Conservation (phyloP, 2,888 invertebrate genomes). For the Agrotis exclamationis region DNA sequence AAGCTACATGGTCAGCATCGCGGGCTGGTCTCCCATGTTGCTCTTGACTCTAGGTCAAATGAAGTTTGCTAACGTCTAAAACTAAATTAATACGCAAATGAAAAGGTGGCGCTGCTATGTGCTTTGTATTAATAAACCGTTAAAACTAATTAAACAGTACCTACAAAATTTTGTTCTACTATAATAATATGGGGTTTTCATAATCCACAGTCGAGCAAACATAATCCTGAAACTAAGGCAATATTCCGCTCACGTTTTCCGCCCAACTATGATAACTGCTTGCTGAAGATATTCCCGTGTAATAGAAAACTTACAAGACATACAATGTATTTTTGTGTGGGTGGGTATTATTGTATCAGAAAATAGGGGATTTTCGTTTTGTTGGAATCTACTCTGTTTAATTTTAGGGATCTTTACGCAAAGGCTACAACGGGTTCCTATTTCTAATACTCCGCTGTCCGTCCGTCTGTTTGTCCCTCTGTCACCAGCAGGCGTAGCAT, state of each 20-base stretch:
- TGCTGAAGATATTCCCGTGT: conserved; percentile 55
- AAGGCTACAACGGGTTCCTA: too few relatives aligned
- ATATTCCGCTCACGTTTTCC: conserved; percentile 61
- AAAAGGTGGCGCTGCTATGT: conserved; percentile 4
- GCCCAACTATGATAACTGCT: conserved; percentile 58
- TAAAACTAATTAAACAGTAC: conserved; percentile 52
- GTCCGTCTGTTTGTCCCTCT: too few relatives aligned
- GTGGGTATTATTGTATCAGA: conserved; percentile 38
- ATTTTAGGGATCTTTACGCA: neutral
- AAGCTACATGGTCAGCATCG: too few relatives aligned
- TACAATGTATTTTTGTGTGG: conserved; percentile 41
- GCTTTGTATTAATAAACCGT: conserved; percentile 34
- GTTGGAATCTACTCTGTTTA: neutral
- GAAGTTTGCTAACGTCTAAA: neutral
- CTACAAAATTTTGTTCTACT: conserved; percentile 38
- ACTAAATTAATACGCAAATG: conserved; percentile 25
- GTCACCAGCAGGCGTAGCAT: too few relatives aligned
- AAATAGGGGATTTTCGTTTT: conserved; percentile 1
- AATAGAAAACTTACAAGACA: conserved; percentile 57
- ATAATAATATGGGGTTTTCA: conserved; percentile 60
- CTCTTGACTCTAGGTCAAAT: neutral
- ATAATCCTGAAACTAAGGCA: conserved; percentile 62
- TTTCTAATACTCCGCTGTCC: too few relatives aligned
- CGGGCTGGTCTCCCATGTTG: too few relatives aligned
- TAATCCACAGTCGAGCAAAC: conserved; percentile 63